phyloP scores from a whole-genome alignment of 2,888 invertebrate genomes.

The Embidobia sp. region DNA sequence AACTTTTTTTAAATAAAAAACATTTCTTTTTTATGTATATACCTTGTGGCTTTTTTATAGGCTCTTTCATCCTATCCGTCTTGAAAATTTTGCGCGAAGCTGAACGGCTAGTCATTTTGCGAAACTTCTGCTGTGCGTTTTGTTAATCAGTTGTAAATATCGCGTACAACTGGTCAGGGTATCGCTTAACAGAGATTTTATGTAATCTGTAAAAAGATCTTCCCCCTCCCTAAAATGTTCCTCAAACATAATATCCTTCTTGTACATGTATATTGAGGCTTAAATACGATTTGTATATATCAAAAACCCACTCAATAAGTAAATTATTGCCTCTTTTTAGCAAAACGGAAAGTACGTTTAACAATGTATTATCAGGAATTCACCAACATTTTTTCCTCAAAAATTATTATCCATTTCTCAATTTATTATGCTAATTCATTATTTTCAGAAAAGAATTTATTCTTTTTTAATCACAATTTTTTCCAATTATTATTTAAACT shows the following conservation, averaged over 20 bases:
- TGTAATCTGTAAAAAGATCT: constrained; percentile 19
- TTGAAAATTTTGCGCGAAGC: constrained; percentile 73
- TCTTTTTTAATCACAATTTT: no score
- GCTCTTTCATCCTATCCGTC: constrained; percentile 75
- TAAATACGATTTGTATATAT: no score
- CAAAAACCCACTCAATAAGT: no score
- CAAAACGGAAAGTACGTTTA: no score
- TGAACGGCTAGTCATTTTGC: constrained; percentile 70
- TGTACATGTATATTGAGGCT: neutral
- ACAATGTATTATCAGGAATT: no score
- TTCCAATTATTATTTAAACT: no score
- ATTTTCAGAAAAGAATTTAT: no score
- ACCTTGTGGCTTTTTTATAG: constrained; percentile 75
- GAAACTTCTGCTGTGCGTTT: neutral
- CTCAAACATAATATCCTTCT: neutral
- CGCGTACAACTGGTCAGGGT: constrained; percentile 20
- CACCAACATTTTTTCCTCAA: no score
- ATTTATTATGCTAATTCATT: no score
- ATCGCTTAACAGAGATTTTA: constrained; percentile 38
- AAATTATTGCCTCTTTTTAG: no score
- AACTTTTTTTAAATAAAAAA: neutral
- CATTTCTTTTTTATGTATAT: no score
- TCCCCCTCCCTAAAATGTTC: neutral
- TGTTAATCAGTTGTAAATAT: constrained; percentile 20
- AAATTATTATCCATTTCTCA: no score